Percentiles rank a stretch among this genome's conserved stretches.
These are phyloP conservation scores for Lomographa bimaculata DNA, from an alignment of 2,888 invertebrate species.

Conservation along the genomic window DNA sequence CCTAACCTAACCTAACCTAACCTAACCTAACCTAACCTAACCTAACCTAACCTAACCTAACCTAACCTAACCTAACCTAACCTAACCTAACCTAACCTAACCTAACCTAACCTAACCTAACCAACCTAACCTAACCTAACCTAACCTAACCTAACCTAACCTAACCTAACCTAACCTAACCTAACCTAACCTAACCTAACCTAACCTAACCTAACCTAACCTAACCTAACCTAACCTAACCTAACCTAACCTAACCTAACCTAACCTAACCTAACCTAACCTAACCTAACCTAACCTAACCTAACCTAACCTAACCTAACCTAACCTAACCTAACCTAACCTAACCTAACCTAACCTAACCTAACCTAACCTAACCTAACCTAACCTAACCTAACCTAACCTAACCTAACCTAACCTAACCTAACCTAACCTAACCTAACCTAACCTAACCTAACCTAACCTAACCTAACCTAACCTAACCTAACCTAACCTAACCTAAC, in stretches of 20 bases:
- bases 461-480: conserved; percentile 9
- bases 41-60: conserved; percentile 9
- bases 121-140: conserved; percentile 10
- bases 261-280: conserved; percentile 9
- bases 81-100: conserved; percentile 11
- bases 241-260: conserved; percentile 10
- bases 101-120: conserved; percentile 6
- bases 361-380: conserved; percentile 10
- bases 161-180: conserved; percentile 9
- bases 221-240: conserved; percentile 9
- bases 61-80: conserved; percentile 8
- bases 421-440: conserved; percentile 10
- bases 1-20: conserved; percentile 8
- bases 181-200: conserved; percentile 10
- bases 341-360: conserved; percentile 9
- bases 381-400: conserved; percentile 9
- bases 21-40: conserved; percentile 11
- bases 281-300: conserved; percentile 9
- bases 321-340: conserved; percentile 9
- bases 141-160: conserved; percentile 9
- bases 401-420: conserved; percentile 9
- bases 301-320: conserved; percentile 10
- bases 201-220: conserved; percentile 9
- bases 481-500: conserved; percentile 10
- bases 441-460: conserved; percentile 9